A percentile compares a stretch with the other conserved stretches of the same genome.
These are phyloP conservation scores for Pagetopsis macropterus DNA, from an alignment of 2,797 vertebrate species.

Conservation along the genomic window DNA sequence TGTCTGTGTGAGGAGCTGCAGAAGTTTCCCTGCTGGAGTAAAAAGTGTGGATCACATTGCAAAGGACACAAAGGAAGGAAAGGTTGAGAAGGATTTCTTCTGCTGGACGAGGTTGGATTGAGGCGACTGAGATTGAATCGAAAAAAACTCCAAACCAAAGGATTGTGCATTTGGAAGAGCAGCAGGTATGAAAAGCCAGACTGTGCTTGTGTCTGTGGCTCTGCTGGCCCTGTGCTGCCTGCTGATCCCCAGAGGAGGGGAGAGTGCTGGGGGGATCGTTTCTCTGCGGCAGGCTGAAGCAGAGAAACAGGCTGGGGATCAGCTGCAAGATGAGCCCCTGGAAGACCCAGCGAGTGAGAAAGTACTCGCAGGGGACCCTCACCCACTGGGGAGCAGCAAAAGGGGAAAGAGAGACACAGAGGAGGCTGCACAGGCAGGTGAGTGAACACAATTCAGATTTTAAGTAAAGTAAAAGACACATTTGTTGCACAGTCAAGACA, in stretches of 20 bases:
- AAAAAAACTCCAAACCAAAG: conserved; percentile 32
- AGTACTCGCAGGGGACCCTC: conserved; percentile 36
- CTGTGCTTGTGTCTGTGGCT: conserved; percentile 59
- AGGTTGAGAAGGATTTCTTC: conserved; percentile 20
- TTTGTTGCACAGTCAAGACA: not conserved
- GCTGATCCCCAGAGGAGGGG: conserved; percentile 69
- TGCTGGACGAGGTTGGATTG: conserved; percentile 23
- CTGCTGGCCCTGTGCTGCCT: conserved; percentile 77
- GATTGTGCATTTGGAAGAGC: conserved; percentile 52
- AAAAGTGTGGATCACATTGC: conserved; percentile 58
- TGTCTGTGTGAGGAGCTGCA: conserved; percentile 63
- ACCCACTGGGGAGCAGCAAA: conserved; percentile 27
- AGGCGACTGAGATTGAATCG: conserved; percentile 14
- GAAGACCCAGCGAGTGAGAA: conserved; percentile 61
- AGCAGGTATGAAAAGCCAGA: conserved; percentile 68
- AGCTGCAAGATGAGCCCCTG: conserved; percentile 32
- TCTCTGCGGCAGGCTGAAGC: conserved; percentile 39
- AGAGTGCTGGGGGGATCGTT: conserved; percentile 67
- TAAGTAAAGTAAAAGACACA: not conserved
- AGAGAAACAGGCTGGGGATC: conserved; percentile 38
- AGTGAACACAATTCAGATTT: conserved; percentile 38
- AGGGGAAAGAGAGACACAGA: conserved; percentile 47
- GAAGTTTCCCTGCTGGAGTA: conserved; percentile 51
- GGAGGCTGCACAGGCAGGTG: conserved; percentile 64
- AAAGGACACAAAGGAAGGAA: conserved; percentile 24